Percentiles rank a stretch among this genome's conserved stretches.
phyloP scores from a whole-genome alignment of 2,797 vertebrate species.

The Esox masquinongy region DNA sequence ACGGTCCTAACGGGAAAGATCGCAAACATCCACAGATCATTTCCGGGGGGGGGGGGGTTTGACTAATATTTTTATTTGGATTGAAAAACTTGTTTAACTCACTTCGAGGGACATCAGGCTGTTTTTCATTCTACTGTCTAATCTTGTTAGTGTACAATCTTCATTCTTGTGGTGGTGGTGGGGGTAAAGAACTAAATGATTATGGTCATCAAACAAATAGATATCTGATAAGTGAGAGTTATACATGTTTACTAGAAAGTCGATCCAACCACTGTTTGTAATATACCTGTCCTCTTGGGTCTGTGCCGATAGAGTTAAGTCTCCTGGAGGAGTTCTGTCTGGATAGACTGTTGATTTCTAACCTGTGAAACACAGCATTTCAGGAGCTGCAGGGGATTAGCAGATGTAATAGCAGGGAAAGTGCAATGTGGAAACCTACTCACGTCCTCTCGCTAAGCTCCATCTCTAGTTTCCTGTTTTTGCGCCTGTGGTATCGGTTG shows the following conservation, averaged over 20 bases:
- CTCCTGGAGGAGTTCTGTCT: slow-evolving; percentile 77
- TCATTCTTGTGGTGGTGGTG: slow-evolving; percentile 52
- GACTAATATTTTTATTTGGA: neutral
- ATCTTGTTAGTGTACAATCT: slow-evolving; percentile 58
- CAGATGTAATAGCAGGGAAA: neutral
- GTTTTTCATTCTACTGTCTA: slow-evolving; percentile 61
- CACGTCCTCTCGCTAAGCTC: slow-evolving; percentile 80
- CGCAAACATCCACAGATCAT: too few species aligned
- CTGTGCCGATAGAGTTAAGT: slow-evolving; percentile 75
- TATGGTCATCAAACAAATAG: neutral
- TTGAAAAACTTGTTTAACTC: slow-evolving; percentile 7
- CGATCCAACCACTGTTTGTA: neutral
- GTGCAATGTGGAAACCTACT: slow-evolving; percentile 46
- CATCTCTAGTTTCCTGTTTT: slow-evolving; percentile 77
- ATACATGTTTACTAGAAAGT: neutral
- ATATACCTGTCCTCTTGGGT: slow-evolving; percentile 70
- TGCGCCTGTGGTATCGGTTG: slow-evolving; percentile 78
- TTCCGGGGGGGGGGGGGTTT: too few species aligned
- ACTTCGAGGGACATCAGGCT: slow-evolving; percentile 70
- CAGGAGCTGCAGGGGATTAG: neutral
- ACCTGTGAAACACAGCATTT: slow-evolving; percentile 55
- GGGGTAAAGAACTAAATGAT: neutral
- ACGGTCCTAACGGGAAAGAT: slow-evolving; percentile 43
- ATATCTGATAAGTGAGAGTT: slow-evolving; percentile 5
- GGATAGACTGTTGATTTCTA: slow-evolving; percentile 75